These are phyloP conservation scores for Dendrolimus houi DNA, from an alignment of 2,888 invertebrate species.

Conservation along the genomic window DNA sequence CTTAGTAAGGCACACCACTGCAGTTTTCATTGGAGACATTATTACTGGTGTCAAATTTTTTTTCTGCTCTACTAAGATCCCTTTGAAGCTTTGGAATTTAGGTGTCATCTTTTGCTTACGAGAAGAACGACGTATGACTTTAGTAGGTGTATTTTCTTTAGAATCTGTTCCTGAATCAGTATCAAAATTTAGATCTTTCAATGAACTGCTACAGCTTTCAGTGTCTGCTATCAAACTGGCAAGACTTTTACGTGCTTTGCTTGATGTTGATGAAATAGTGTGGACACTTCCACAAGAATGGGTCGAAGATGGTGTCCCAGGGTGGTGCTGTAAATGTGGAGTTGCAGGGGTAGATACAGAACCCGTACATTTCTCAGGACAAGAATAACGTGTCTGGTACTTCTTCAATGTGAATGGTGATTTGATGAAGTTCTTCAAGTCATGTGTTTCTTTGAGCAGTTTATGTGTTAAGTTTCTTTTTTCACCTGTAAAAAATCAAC, in stretches of 20 bases:
- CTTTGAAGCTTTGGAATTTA: slow-evolving; percentile 56
- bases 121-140: slow-evolving; percentile 35
- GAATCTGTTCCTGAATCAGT: slow-evolving; percentile 63
- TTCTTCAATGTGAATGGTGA: slow-evolving; percentile 67
- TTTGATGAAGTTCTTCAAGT: slow-evolving; percentile 63
- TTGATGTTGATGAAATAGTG: slow-evolving; percentile 61
- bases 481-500: slow-evolving; percentile 29
- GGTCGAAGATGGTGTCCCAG: slow-evolving; percentile 60
- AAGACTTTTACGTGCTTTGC: slow-evolving; percentile 58
- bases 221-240: slow-evolving; percentile 66
- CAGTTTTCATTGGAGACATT: slow-evolving; percentile 38
- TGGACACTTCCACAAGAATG: slow-evolving; percentile 61
- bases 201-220: slow-evolving; percentile 68
- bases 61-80: slow-evolving; percentile 53
- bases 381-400: slow-evolving; percentile 53
- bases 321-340: slow-evolving; percentile 54
- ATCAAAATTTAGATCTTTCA: slow-evolving; percentile 68
- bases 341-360: slow-evolving; percentile 59
- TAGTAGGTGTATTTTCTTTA: slow-evolving; percentile 66
- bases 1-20: slow-evolving; percentile 50
- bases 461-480: slow-evolving; percentile 47
- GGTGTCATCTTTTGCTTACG: slow-evolving; percentile 47
- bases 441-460: slow-evolving; percentile 45
- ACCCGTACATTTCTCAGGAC: slow-evolving; percentile 44
- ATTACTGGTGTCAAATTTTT: slow-evolving; percentile 29